Conservation (phyloP, 2,888 invertebrate genomes). For the Andrena minutula region DNA sequence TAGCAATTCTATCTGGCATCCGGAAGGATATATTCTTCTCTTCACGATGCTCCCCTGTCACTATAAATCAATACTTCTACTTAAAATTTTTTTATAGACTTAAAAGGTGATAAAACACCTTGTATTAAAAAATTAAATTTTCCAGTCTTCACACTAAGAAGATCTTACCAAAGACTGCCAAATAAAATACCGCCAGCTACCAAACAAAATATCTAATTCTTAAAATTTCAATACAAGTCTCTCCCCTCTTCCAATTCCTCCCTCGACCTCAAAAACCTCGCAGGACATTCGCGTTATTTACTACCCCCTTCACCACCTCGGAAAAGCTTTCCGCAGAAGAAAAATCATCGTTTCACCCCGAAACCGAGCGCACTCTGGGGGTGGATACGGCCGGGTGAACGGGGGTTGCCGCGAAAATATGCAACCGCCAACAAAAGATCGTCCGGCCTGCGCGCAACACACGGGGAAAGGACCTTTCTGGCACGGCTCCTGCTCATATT, state of each 20-base stretch:
- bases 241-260: neutral
- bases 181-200: neutral
- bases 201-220: neutral
- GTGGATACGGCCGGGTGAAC: neutral
- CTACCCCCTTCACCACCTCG: neutral
- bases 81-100: too few species aligned
- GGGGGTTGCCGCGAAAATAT: constrained; percentile 14
- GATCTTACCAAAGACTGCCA: too few species aligned
- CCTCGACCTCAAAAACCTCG: neutral
- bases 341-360: neutral
- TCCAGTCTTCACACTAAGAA: too few species aligned
- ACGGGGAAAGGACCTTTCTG: constrained; percentile 44
- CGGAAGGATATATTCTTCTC: too few species aligned
- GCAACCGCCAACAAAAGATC: constrained; percentile 32
- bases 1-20: too few species aligned
- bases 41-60: too few species aligned
- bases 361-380: neutral
- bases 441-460: constrained; percentile 26
- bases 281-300: neutral
- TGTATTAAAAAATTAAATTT: too few species aligned
- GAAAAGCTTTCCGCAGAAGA: neutral
- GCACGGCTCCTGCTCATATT: constrained; percentile 61
- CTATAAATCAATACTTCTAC: too few species aligned
- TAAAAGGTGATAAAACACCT: too few species aligned
- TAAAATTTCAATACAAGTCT: neutral